Conservation (phyloP, 1,140 invertebrate species). For the Bradysia coprophila region DNA sequence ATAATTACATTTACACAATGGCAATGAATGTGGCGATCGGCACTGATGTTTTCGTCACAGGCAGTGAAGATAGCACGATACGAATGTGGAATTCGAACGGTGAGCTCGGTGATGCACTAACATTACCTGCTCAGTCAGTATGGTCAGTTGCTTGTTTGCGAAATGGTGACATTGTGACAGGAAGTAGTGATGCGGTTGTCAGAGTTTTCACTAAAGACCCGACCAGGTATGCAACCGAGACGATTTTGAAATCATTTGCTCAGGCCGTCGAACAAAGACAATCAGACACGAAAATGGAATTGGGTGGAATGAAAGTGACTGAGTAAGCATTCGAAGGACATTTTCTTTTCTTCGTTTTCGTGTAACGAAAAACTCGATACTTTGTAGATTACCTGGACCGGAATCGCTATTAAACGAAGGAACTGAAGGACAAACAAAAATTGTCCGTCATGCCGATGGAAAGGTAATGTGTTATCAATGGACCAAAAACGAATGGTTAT, state of each 20-base stretch:
- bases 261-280: constrained; percentile 43
- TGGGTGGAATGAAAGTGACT: constrained; percentile 68
- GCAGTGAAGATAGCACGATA: constrained; percentile 76
- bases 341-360: constrained; percentile 5
- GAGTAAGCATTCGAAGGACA: constrained; percentile 32
- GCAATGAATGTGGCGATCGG: constrained; percentile 34
- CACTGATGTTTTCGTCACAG: constrained; percentile 44
- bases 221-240: constrained; percentile 41
- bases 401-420: constrained; percentile 61
- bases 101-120: constrained; percentile 38
- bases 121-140: constrained; percentile 67
- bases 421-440: constrained; percentile 68
- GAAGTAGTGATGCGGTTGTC: constrained; percentile 67
- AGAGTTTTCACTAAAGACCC: constrained; percentile 64
- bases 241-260: constrained; percentile 43
- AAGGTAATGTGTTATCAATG: constrained; percentile 63
- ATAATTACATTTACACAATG: constrained; percentile 51
- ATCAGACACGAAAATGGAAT: constrained; percentile 34
- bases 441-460: constrained; percentile 50
- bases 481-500: constrained; percentile 61
- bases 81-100: constrained; percentile 50
- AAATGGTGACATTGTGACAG: constrained; percentile 84
- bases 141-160: constrained; percentile 67
- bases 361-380: not conserved
- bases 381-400: constrained; percentile 50